These are phyloP conservation scores for Pteropus rufus DNA, from an alignment of 2,797 vertebrate genomes.

Conservation along the genomic window DNA sequence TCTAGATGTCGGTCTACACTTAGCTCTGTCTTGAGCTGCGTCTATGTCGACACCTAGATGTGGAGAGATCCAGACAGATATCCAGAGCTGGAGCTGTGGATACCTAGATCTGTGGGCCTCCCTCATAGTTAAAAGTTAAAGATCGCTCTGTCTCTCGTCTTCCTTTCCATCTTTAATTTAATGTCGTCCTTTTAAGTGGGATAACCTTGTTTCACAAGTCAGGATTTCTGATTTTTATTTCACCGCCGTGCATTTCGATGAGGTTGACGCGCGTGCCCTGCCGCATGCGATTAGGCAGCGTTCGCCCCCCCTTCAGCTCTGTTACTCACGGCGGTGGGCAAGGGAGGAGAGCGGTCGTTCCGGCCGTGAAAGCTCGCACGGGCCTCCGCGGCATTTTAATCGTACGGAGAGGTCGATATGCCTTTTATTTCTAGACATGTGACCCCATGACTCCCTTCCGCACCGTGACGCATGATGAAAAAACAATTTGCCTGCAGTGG, in stretches of 20 bases:
- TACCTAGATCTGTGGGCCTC: rapidly evolving
- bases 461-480: background rate
- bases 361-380: too few relatives aligned
- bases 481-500: background rate
- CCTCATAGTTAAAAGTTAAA: background rate
- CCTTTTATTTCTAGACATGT: background rate
- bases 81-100: rapidly evolving
- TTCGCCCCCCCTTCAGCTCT: background rate
- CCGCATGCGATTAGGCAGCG: background rate
- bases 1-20: background rate
- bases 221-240: background rate
- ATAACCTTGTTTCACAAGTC: background rate
- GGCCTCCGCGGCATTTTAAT: background rate
- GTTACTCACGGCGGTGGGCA: background rate
- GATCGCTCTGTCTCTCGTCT: background rate
- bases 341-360: background rate
- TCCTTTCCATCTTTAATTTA: background rate
- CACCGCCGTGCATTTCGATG: background rate
- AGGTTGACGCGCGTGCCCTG: rapidly evolving
- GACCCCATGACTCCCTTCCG: background rate
- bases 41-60: too few relatives aligned
- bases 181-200: background rate
- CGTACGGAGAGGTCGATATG: too few relatives aligned
- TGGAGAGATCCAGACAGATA: too few relatives aligned
- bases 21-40: background rate